Conservation (phyloP, 2,888 invertebrate species). For the Dione juno region DNA sequence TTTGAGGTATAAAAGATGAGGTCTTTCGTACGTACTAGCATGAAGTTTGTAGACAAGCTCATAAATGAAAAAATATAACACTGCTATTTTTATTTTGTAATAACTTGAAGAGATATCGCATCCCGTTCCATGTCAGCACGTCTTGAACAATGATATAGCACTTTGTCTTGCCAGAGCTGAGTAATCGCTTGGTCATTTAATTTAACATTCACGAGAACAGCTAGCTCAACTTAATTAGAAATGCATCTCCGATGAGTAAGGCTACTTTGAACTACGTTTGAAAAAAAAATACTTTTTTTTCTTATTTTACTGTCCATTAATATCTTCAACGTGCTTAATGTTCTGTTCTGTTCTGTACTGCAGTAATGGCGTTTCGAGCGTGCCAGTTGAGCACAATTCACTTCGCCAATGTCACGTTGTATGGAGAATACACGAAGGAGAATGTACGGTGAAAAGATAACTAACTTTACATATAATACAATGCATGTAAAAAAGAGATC, state of each 20-base stretch:
- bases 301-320: not conserved
- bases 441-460: too few species aligned
- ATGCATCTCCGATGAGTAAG: not conserved
- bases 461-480: too few species aligned
- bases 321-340: not conserved
- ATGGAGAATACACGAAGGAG: too few species aligned
- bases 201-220: constrained; percentile 25
- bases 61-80: constrained; percentile 12
- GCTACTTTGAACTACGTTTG: too few species aligned
- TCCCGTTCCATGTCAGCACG: constrained; percentile 22
- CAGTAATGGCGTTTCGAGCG: too few species aligned
- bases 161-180: constrained; percentile 16
- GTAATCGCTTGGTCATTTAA: constrained; percentile 26
- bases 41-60: not conserved
- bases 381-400: too few species aligned
- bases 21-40: not conserved
- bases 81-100: constrained; percentile 17
- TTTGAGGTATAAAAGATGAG: not conserved
- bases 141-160: constrained; percentile 25
- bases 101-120: constrained; percentile 11
- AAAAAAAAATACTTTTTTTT: not conserved
- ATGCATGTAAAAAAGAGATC: too few species aligned
- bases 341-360: too few species aligned
- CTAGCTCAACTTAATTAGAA: constrained; percentile 27
- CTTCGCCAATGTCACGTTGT: too few species aligned